phyloP scores from a whole-genome alignment of 2,113 vertebrate genomes.

The Gallinago paraguaiae region DNA sequence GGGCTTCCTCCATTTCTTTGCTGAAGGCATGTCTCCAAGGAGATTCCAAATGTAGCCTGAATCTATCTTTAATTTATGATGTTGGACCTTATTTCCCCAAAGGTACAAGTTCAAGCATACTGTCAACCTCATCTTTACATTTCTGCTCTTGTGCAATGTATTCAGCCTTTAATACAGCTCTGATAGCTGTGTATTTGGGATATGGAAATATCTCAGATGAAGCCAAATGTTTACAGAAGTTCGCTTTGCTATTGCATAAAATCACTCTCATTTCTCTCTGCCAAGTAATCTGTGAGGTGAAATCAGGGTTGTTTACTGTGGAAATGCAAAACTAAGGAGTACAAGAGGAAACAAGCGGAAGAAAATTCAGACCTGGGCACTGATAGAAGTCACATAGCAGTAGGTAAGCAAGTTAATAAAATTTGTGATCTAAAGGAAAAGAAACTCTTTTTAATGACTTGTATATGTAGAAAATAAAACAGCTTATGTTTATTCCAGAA shows the following conservation, averaged over 20 bases:
- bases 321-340: neutral
- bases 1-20: neutral
- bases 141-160: neutral
- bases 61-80: slow-evolving; percentile 41
- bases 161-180: slow-evolving; percentile 1
- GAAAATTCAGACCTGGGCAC: neutral
- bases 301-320: neutral
- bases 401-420: neutral
- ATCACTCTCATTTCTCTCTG: slow-evolving; percentile 33
- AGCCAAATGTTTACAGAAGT: slow-evolving; percentile 30
- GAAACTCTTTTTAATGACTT: neutral
- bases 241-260: slow-evolving; percentile 18
- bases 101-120: neutral
- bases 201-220: slow-evolving; percentile 22
- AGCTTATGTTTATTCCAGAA: neutral
- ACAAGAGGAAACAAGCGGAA: neutral
- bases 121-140: slow-evolving; percentile 20
- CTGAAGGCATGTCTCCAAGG: neutral
- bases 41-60: neutral
- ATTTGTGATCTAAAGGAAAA: neutral
- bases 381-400: neutral
- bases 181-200: neutral
- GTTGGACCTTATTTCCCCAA: slow-evolving; percentile 25
- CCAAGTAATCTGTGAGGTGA: slow-evolving; percentile 3
- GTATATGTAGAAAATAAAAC: neutral